A percentile compares a stretch with the other conserved stretches of the same genome.
phyloP scores from a whole-genome alignment of 1,140 invertebrate genomes.

The Galendromus occidentalis region DNA sequence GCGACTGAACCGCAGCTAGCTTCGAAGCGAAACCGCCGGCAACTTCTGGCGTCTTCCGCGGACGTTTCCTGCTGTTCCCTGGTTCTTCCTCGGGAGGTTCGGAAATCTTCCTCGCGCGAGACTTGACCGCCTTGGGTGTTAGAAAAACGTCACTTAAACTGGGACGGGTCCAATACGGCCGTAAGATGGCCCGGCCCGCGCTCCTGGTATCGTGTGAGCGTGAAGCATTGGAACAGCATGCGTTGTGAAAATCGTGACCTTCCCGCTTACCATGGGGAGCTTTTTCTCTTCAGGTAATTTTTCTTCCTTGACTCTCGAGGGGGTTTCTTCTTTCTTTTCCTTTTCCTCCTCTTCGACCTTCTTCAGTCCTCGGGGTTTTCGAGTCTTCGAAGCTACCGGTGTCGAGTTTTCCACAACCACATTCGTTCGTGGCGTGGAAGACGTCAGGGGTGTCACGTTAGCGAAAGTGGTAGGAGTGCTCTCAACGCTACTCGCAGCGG shows the following conservation, averaged over 20 bases:
- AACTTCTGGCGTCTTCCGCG: background rate
- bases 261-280: background rate
- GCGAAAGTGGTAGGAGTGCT: too few relatives aligned
- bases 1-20: too few relatives aligned
- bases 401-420: background rate
- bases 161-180: too few relatives aligned
- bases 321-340: constrained; percentile 14
- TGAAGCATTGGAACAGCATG: too few relatives aligned
- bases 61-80: background rate
- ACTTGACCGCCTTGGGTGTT: background rate
- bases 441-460: too few relatives aligned
- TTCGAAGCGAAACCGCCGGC: too few relatives aligned
- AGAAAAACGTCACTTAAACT: too few relatives aligned
- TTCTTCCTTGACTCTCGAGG: constrained; percentile 3
- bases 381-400: background rate
- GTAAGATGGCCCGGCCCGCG: too few relatives aligned
- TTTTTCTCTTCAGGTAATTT: constrained; percentile 6
- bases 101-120: background rate
- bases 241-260: background rate
- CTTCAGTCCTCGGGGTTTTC: background rate
- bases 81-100: background rate
- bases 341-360: constrained; percentile 13
- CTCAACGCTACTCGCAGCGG: background rate
- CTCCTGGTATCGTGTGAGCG: too few relatives aligned
- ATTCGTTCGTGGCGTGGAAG: too few relatives aligned